phyloP scores from a whole-genome alignment of 2,797 vertebrate species.

The Dipus sagitta region DNA sequence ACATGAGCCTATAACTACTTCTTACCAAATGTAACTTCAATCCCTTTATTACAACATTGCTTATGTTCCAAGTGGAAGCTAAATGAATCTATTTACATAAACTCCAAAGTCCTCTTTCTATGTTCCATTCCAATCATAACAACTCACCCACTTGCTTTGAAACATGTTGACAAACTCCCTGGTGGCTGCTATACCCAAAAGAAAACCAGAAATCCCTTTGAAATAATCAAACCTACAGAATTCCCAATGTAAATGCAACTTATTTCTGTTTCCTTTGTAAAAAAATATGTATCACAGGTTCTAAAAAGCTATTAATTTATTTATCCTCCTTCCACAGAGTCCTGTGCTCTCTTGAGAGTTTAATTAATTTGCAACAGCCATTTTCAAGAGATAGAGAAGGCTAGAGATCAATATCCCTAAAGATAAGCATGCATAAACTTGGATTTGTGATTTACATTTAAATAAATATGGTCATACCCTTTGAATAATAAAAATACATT shows the following conservation, averaged over 20 bases:
- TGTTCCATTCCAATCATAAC: slow-evolving; percentile 43
- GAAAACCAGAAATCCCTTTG: slow-evolving; percentile 36
- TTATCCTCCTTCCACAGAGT: slow-evolving; percentile 82
- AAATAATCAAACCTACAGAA: slow-evolving; percentile 65
- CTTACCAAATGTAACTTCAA: slow-evolving; percentile 35
- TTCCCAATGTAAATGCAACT: slow-evolving; percentile 53
- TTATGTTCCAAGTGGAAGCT: slow-evolving; percentile 36
- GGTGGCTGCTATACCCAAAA: slow-evolving; percentile 14
- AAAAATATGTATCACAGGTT: slow-evolving; percentile 80
- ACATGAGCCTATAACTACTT: slow-evolving; percentile 10
- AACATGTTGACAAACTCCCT: slow-evolving; percentile 50
- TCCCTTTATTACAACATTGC: not conserved
- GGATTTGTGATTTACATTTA: slow-evolving; percentile 81
- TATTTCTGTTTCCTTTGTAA: slow-evolving; percentile 82
- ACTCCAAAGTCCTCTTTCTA: slow-evolving; percentile 7
- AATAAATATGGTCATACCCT: slow-evolving; percentile 69
- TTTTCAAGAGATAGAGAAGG: slow-evolving; percentile 80
- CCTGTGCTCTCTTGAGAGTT: slow-evolving; percentile 79
- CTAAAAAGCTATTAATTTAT: slow-evolving; percentile 87
- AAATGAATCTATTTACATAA: slow-evolving; percentile 39
- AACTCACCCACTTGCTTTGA: slow-evolving; percentile 58
- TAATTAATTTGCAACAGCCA: slow-evolving; percentile 83
- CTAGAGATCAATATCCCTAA: slow-evolving; percentile 81
- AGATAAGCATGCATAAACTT: slow-evolving; percentile 75
- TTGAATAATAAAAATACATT: slow-evolving; percentile 77